phyloP scores from a whole-genome alignment of 2,113 vertebrate genomes.

The Nannobrachium achirus region DNA sequence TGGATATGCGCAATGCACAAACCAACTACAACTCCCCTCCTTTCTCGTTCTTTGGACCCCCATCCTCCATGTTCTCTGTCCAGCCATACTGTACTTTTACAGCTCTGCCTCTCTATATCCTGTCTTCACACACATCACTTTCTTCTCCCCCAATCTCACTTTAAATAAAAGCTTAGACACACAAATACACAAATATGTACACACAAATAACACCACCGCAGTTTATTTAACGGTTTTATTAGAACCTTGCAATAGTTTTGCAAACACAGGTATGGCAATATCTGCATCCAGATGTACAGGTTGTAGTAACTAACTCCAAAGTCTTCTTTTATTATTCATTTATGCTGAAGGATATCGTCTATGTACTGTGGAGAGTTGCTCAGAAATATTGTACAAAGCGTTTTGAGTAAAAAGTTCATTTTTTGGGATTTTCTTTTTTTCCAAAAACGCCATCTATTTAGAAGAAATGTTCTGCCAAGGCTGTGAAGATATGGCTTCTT shows the following conservation, averaged over 20 bases:
- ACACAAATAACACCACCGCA: constrained; percentile 9
- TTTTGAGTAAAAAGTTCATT: constrained; percentile 70
- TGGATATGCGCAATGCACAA: constrained; percentile 42
- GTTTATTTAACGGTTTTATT: constrained; percentile 77
- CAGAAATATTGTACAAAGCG: constrained; percentile 81
- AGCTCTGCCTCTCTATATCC: not conserved
- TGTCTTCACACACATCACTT: constrained; percentile 1
- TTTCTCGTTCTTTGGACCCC: constrained; percentile 31
- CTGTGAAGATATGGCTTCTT: constrained; percentile 77
- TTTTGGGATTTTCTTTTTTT: constrained; percentile 43
- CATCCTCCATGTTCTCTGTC: constrained; percentile 32
- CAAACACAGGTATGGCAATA: constrained; percentile 83
- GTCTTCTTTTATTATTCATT: constrained; percentile 61
- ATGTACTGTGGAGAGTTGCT: constrained; percentile 68
- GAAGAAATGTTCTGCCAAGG: constrained; percentile 70
- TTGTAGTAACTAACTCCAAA: constrained; percentile 68
- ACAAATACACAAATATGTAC: constrained; percentile 11
- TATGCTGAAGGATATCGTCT: constrained; percentile 66
- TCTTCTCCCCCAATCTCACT: not conserved
- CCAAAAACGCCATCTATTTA: constrained; percentile 55
- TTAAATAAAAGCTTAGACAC: not conserved
- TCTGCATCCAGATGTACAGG: constrained; percentile 81
- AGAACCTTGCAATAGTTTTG: constrained; percentile 80
- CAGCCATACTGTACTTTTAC: constrained; percentile 8
- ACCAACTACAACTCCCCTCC: constrained; percentile 53